Conservation (phyloP, 1,140 invertebrate genomes). For the Pogonomyrmex californicus region DNA sequence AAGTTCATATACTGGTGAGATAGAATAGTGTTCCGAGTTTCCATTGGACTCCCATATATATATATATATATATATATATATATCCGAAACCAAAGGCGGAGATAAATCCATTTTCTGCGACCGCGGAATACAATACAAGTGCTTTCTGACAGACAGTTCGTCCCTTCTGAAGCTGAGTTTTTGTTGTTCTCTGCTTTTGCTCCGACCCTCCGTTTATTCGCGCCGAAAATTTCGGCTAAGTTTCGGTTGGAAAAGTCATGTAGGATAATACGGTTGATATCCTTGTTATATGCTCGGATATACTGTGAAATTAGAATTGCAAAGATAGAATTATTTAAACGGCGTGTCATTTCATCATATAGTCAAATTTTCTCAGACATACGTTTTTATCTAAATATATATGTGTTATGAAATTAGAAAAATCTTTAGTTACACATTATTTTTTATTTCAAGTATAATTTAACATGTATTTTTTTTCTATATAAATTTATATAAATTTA, state of each 20-base stretch:
- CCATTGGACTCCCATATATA: slow-evolving; percentile 54
- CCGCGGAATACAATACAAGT: slow-evolving; percentile 82
- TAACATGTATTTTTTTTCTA: no score
- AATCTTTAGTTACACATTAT: neutral
- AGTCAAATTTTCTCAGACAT: neutral
- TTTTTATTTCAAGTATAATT: no score
- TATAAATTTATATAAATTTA: no score
- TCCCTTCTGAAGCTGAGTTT: slow-evolving; percentile 68
- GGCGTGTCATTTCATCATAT: neutral
- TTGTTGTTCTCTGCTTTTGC: slow-evolving; percentile 64
- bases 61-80: no score
- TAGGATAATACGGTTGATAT: slow-evolving; percentile 23
- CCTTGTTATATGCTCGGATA: neutral
- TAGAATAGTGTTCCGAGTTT: slow-evolving; percentile 78
- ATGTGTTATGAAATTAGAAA: neutral
- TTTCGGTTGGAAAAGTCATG: slow-evolving; percentile 18
- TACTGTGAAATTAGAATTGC: slow-evolving; percentile 6
- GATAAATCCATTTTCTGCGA: slow-evolving; percentile 84
- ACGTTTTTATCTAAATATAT: neutral
- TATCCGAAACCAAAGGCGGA: slow-evolving; percentile 67
- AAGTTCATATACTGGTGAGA: slow-evolving; percentile 72
- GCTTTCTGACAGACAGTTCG: slow-evolving; percentile 70
- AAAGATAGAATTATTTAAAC: neutral
- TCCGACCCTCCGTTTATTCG: slow-evolving; percentile 35
- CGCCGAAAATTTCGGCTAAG: slow-evolving; percentile 39